Evolutionary conservation across 1,140 invertebrate species (phyloP).

Genomic region (Papilio dardanus): DNA sequence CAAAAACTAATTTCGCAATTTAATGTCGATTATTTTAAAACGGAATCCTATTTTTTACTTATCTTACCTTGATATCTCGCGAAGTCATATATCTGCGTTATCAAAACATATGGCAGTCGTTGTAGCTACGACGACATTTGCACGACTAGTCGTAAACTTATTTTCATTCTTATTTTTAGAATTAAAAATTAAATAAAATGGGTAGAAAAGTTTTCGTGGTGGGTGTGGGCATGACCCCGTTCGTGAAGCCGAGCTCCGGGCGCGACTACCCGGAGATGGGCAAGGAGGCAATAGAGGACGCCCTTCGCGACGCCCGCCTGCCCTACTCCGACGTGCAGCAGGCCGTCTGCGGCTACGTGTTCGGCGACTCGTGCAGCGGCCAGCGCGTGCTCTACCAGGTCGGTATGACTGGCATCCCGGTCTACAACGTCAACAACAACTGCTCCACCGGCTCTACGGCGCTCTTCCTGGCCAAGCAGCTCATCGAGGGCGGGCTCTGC

Average conservation of each 20-base stretch:
- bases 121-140: conserved; percentile 11
- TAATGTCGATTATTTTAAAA: not conserved
- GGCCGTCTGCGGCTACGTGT: conserved; percentile 97
- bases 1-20: not conserved
- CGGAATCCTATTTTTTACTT: conserved; percentile 1
- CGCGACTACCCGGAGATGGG: conserved; percentile 98
- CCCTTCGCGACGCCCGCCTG: conserved; percentile 93
- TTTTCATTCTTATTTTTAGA: not conserved
- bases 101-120: not conserved
- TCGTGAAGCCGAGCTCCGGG: conserved; percentile 90
- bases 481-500: conserved; percentile 92
- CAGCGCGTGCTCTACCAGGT: conserved; percentile 97
- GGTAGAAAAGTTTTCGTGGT: conserved; percentile 91
- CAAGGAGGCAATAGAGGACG: conserved; percentile 95
- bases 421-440: conserved; percentile 99
- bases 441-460: conserved; percentile 98
- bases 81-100: not conserved
- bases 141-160: not conserved
- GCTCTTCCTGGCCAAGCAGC: conserved; percentile 94
- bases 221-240: conserved; percentile 98
- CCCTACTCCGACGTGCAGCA: conserved; percentile 92
- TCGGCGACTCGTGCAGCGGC: conserved; percentile 97
- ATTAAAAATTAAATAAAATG: conserved; percentile 49
- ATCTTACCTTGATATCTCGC: not conserved
- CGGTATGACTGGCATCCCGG: conserved; percentile 98